Percentiles rank a stretch among this genome's conserved stretches.
phyloP scores from a whole-genome alignment of 2,888 invertebrate genomes.

The Leptinotarsa rubiginosa region DNA sequence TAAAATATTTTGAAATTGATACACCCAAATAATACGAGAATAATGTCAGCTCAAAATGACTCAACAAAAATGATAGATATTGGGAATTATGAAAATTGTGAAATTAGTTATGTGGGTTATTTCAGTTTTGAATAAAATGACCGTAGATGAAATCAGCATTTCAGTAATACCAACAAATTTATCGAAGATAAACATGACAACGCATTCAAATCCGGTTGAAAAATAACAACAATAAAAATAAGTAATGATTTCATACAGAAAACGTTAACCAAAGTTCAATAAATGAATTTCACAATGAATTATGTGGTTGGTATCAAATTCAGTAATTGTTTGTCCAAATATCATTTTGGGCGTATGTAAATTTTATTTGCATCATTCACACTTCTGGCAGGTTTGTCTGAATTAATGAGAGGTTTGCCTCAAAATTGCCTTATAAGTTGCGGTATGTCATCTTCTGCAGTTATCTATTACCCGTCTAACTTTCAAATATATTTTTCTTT shows the following conservation, averaged over 20 bases:
- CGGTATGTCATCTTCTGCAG: background rate
- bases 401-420: constrained; percentile 3
- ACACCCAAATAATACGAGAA: no score
- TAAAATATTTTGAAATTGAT: no score
- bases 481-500: background rate
- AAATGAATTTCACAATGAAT: constrained; percentile 1
- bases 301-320: constrained; percentile 13
- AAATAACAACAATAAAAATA: constrained; percentile 6
- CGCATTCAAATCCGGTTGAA: background rate
- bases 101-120: background rate
- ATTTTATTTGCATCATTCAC: constrained; percentile 21
- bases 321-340: constrained; percentile 15
- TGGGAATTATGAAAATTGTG: no score
- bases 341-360: constrained; percentile 7
- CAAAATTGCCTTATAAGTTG: background rate
- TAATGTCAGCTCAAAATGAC: no score
- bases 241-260: constrained; percentile 12
- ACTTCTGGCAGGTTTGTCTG: constrained; percentile 7
- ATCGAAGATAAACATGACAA: constrained; percentile 10
- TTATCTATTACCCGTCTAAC: background rate
- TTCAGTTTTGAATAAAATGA: background rate
- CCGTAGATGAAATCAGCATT: background rate
- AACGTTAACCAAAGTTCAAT: constrained; percentile 13
- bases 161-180: background rate
- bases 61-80: no score